These are phyloP conservation scores for Eulimnadia texana DNA, from an alignment of 1,140 invertebrate species.

Conservation along the genomic window DNA sequence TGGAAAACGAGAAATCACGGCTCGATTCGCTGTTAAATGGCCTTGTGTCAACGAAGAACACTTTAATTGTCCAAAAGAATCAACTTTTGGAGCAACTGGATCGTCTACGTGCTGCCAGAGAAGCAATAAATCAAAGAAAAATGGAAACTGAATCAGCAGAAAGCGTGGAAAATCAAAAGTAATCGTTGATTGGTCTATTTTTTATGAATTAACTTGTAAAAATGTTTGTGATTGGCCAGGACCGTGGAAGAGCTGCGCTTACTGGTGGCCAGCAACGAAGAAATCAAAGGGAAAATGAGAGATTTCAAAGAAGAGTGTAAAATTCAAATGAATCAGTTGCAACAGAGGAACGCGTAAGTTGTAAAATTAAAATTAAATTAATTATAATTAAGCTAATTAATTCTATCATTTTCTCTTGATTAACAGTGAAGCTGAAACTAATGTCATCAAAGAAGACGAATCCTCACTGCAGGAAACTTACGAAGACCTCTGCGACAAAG, in stretches of 20 bases:
- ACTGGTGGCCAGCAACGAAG: slow-evolving; percentile 52
- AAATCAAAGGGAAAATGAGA: slow-evolving; percentile 52
- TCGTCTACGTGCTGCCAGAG: slow-evolving; percentile 35
- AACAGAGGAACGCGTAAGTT: slow-evolving; percentile 38
- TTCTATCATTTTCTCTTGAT: no score
- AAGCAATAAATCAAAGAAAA: slow-evolving; percentile 31
- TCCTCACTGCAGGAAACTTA: slow-evolving; percentile 32
- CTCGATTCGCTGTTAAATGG: background rate
- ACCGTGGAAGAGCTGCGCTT: slow-evolving; percentile 44
- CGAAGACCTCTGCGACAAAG: slow-evolving; percentile 40
- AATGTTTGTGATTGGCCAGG: slow-evolving; percentile 30
- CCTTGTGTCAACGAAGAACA: background rate
- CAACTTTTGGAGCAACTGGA: slow-evolving; percentile 9
- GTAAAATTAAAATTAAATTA: background rate
- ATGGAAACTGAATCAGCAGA: slow-evolving; percentile 34
- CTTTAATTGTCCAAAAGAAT: background rate
- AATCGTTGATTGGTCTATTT: no score
- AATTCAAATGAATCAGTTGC: slow-evolving; percentile 40
- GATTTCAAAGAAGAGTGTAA: slow-evolving; percentile 62
- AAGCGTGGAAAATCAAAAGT: slow-evolving; percentile 36
- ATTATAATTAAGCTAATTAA: no score
- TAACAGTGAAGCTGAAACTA: background rate
- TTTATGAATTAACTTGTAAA: no score
- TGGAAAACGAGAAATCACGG: background rate
- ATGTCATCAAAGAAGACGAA: background rate